Conservation (phyloP, 2,797 vertebrate genomes). For the Petrocephalus sullivani region DNA sequence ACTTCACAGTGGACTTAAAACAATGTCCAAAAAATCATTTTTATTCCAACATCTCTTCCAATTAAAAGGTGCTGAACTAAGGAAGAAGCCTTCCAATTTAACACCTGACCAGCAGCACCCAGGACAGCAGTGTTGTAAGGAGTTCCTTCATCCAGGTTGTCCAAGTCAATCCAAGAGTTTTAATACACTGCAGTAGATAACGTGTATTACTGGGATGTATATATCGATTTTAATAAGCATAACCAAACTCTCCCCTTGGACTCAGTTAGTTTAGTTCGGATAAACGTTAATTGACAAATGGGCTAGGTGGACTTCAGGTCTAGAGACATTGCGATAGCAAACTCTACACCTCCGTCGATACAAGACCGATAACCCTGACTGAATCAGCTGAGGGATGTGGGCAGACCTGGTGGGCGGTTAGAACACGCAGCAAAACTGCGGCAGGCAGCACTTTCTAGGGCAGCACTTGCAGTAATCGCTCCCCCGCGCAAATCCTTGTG, state of each 20-base stretch:
- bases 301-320: neutral
- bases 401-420: conserved; percentile 3
- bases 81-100: neutral
- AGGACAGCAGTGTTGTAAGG: neutral
- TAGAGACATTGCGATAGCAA: neutral
- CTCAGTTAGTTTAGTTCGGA: neutral
- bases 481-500: neutral
- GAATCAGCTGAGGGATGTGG: neutral
- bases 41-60: neutral
- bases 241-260: neutral
- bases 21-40: neutral
- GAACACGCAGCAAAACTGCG: conserved; percentile 2
- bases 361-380: neutral
- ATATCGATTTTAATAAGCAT: neutral
- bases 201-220: neutral
- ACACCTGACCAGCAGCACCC: neutral
- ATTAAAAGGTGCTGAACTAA: neutral
- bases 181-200: neutral
- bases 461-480: neutral
- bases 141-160: neutral
- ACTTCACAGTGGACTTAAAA: conserved; percentile 2
- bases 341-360: neutral
- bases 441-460: conserved; percentile 2
- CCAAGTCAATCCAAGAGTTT: conserved; percentile 9
- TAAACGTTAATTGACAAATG: neutral